These are phyloP conservation scores for Thalpophila matura DNA, from an alignment of 2,888 invertebrate species.

Conservation along the genomic window DNA sequence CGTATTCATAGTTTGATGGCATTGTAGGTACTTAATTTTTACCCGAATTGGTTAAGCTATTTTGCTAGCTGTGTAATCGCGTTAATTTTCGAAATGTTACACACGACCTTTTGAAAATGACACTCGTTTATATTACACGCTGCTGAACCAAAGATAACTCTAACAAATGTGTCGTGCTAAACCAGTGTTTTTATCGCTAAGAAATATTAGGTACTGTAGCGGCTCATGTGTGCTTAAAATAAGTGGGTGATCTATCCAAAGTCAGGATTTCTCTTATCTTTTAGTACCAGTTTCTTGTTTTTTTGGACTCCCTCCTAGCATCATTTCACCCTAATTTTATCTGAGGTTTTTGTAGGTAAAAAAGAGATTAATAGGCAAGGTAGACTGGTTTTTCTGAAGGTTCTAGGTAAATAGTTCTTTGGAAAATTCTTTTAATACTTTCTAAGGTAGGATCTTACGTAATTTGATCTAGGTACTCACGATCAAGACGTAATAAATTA, in stretches of 20 bases:
- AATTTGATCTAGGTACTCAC: background rate
- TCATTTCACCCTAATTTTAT: background rate
- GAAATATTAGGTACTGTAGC: slow-evolving; percentile 30
- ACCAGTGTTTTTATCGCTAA: slow-evolving; percentile 36
- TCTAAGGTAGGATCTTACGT: background rate
- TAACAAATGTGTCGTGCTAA: slow-evolving; percentile 33
- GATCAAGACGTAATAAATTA: slow-evolving; percentile 1
- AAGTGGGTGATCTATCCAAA: slow-evolving; percentile 43
- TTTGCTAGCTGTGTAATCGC: too few species aligned
- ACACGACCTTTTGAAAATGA: background rate
- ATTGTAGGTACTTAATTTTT: too few species aligned
- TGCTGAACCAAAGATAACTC: slow-evolving; percentile 25
- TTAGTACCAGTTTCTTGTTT: slow-evolving; percentile 5
- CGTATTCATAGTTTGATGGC: too few species aligned
- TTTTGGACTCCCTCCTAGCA: background rate
- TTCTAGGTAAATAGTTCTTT: background rate
- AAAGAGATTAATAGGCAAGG: background rate
- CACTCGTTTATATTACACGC: background rate
- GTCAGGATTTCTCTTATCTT: slow-evolving; percentile 31
- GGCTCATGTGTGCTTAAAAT: slow-evolving; percentile 21
- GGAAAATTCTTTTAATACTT: background rate
- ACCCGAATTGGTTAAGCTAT: too few species aligned
- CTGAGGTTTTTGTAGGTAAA: background rate
- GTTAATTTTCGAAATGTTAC: background rate
- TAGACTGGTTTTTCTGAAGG: background rate